These are phyloP conservation scores for Okamejei kenojei DNA, from an alignment of 2,797 vertebrate genomes.

Conservation along the genomic window DNA sequence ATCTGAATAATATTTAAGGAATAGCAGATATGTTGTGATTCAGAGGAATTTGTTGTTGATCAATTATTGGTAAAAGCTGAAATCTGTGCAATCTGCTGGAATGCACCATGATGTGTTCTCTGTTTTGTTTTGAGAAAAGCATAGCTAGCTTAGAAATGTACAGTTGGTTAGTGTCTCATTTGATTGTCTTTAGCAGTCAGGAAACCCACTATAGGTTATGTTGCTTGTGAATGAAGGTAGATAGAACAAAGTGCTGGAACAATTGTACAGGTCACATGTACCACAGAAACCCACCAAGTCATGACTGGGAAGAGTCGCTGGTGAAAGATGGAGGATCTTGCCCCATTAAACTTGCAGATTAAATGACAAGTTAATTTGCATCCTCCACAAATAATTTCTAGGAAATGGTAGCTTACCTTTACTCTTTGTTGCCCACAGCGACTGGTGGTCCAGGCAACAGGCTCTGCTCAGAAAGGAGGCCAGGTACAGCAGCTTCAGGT, in stretches of 20 bases:
- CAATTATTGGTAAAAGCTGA: background rate
- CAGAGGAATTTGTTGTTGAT: no score
- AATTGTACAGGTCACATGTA: background rate
- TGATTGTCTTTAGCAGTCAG: background rate
- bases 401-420: slow-evolving; percentile 20
- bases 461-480: slow-evolving; percentile 81
- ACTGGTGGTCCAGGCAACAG: slow-evolving; percentile 83
- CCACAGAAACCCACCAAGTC: background rate
- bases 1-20: background rate
- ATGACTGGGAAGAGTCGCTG: background rate
- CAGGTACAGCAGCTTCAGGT: slow-evolving; percentile 81
- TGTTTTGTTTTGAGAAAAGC: background rate
- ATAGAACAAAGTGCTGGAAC: background rate
- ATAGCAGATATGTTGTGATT: no score
- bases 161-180: background rate
- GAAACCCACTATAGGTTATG: background rate
- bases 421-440: slow-evolving; percentile 66
- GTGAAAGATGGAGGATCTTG: background rate
- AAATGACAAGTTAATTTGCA: slow-evolving; percentile 8
- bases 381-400: background rate
- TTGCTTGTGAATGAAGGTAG: background rate
- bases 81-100: background rate
- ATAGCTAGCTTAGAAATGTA: background rate
- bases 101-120: background rate
- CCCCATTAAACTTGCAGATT: background rate